phyloP scores from a whole-genome alignment of 2,113 vertebrate species.

The Falco punctatus region DNA sequence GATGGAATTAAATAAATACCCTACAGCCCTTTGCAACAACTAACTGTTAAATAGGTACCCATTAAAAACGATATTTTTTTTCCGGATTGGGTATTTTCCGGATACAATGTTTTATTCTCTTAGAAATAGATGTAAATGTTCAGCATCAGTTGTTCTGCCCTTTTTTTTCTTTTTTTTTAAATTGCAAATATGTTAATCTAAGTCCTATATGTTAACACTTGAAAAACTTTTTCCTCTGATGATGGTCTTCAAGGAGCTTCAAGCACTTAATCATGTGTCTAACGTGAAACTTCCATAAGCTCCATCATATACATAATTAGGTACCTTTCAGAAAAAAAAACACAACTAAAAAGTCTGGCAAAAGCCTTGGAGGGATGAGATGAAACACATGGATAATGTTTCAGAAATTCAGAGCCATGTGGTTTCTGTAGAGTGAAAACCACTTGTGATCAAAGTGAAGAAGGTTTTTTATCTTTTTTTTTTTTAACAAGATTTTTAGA shows the following conservation, averaged over 20 bases:
- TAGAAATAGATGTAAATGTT: background rate
- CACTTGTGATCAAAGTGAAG: slow-evolving; percentile 14
- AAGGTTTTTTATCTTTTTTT: background rate
- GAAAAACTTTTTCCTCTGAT: background rate
- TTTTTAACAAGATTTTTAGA: slow-evolving; percentile 11
- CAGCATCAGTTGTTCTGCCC: background rate
- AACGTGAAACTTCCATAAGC: background rate
- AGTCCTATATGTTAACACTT: background rate
- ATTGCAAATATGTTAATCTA: background rate
- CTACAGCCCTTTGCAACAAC: background rate
- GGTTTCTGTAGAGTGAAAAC: slow-evolving; percentile 18
- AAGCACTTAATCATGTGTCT: background rate
- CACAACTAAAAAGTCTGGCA: background rate
- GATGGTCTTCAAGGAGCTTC: background rate
- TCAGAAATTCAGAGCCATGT: slow-evolving; percentile 33
- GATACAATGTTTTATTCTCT: background rate
- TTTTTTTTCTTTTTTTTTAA: background rate
- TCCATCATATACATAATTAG: background rate
- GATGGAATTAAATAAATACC: background rate
- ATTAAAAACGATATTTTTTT: background rate
- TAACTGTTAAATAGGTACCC: background rate
- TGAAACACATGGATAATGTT: background rate
- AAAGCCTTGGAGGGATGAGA: background rate
- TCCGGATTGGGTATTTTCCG: background rate
- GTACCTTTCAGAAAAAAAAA: background rate